These are phyloP conservation scores for Drosophila lini DNA, from an alignment of 1,140 invertebrate genomes.

Conservation along the genomic window DNA sequence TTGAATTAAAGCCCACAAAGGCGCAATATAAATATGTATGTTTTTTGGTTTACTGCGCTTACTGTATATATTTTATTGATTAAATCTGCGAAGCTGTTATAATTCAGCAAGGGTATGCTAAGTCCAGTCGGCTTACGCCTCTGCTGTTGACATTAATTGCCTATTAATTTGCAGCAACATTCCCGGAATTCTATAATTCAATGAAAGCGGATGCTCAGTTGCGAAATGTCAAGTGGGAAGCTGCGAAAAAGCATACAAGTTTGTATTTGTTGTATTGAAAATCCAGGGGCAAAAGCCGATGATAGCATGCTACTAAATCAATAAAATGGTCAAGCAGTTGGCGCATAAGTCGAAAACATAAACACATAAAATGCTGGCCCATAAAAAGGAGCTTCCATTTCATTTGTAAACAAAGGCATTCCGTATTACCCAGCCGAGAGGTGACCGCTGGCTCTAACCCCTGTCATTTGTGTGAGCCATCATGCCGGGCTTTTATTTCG, in stretches of 20 bases:
- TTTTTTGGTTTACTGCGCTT: constrained; percentile 2
- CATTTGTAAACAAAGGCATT: constrained; percentile 48
- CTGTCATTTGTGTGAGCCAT: constrained; percentile 34
- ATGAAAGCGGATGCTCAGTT: constrained; percentile 38
- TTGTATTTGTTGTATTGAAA: background rate
- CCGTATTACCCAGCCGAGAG: background rate
- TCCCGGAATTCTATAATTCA: constrained; percentile 47
- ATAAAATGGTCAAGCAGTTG: constrained; percentile 48
- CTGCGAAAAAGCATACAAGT: background rate
- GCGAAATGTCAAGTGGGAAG: constrained; percentile 25
- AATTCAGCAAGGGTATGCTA: constrained; percentile 30
- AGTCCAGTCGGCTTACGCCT: constrained; percentile 9
- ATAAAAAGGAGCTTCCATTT: constrained; percentile 48
- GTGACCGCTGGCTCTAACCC: constrained; percentile 8
- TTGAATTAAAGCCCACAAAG: constrained; percentile 32
- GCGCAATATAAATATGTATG: constrained; percentile 7
- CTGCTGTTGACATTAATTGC: constrained; percentile 61
- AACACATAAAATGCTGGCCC: constrained; percentile 47
- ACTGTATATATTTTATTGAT: constrained; percentile 21
- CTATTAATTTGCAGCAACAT: constrained; percentile 70
- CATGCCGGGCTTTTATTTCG: constrained; percentile 22
- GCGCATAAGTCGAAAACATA: constrained; percentile 49
- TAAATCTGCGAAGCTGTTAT: constrained; percentile 20
- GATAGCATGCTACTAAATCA: constrained; percentile 35
- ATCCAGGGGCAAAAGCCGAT: constrained; percentile 17